These are phyloP conservation scores for Panorpa germanica DNA, from an alignment of 2,888 invertebrate genomes.

Conservation along the genomic window DNA sequence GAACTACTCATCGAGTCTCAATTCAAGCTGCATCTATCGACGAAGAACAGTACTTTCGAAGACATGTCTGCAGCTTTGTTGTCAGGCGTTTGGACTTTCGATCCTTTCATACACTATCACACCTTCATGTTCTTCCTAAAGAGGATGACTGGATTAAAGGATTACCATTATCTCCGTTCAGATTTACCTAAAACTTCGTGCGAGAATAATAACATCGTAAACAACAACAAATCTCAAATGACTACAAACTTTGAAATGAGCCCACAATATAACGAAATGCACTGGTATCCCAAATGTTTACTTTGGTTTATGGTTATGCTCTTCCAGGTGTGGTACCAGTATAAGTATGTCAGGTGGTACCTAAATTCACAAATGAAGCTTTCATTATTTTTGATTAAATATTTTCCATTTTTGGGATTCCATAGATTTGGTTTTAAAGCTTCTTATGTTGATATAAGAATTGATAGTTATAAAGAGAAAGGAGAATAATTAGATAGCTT, in stretches of 20 bases:
- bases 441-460: too few relatives aligned
- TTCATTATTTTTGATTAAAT: slow-evolving; percentile 38
- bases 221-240: slow-evolving; percentile 5
- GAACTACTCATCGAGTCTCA: slow-evolving; percentile 35
- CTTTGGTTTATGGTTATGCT: slow-evolving; percentile 18
- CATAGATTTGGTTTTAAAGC: slow-evolving; percentile 37
- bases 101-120: slow-evolving; percentile 36
- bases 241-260: slow-evolving; percentile 5
- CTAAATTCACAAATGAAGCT: slow-evolving; percentile 39
- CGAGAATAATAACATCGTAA: slow-evolving; percentile 18
- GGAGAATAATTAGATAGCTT: too few relatives aligned
- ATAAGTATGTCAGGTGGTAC: slow-evolving; percentile 32
- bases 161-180: slow-evolving; percentile 28
- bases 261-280: slow-evolving; percentile 24
- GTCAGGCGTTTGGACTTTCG: slow-evolving; percentile 47
- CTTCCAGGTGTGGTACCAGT: slow-evolving; percentile 25
- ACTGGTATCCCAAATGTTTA: slow-evolving; percentile 25
- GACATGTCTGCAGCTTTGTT: slow-evolving; percentile 42
- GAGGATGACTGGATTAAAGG: slow-evolving; percentile 33
- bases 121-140: slow-evolving; percentile 36
- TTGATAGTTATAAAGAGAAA: too few relatives aligned
- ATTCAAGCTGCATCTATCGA: too few relatives aligned
- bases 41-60: slow-evolving; percentile 43
- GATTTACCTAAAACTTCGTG: too few relatives aligned
- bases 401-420: slow-evolving; percentile 50